Evolutionary conservation across 2,888 invertebrate species (phyloP), one percentile per base, ranked within the genome.

Genomic region (Merodon equestris): DNA sequence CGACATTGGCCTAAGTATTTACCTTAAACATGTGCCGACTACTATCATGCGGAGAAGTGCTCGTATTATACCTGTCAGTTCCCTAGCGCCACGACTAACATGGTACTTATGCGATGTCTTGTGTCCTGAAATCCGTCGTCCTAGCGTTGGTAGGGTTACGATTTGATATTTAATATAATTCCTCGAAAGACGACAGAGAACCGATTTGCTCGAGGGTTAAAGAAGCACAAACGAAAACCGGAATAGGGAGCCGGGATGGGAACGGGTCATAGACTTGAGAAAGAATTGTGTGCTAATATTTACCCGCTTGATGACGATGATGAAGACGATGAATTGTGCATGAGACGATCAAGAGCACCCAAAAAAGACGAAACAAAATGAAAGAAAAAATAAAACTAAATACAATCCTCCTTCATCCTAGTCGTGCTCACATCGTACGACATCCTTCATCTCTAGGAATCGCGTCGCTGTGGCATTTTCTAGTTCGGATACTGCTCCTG

Each of bases 81-180:
- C 63, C 45, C 27, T 60, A 54, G 40, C 40, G 18, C 27, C 27
- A 27, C 3, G 19, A 40, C 27, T 2, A 45, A 36, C 45, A 34
- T 9, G 44, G 17, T 27, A 27, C 27, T 27, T 27, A 27, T 27
- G 27, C 60, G 53, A 36, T 54, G 60, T 71, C 60, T 71, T 47
- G 44, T 58, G 54, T 27, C 13, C 27, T n/a, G 27, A 34, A 51
- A 42, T 9, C 27, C 7, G 27, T 27, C 27, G 27, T 27, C 7
- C 27, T 27, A 27, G 7, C 7, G 27, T 27, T 27, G 7, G 10
- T 5, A 38, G 44, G 18, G 34, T 34, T 44, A 54, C 45, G 48
- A 18, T 71, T 45, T 71, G 60, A 71, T 53, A 66, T 76, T 60
- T 66, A 66, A 60, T 60, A 70, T 75, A 75, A 75, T 75, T 70